Percentiles rank a stretch among this genome's conserved stretches.
Evolutionary conservation across 2,113 vertebrate species (phyloP).

Genomic region (Phalacrocorax pelagicus): DNA sequence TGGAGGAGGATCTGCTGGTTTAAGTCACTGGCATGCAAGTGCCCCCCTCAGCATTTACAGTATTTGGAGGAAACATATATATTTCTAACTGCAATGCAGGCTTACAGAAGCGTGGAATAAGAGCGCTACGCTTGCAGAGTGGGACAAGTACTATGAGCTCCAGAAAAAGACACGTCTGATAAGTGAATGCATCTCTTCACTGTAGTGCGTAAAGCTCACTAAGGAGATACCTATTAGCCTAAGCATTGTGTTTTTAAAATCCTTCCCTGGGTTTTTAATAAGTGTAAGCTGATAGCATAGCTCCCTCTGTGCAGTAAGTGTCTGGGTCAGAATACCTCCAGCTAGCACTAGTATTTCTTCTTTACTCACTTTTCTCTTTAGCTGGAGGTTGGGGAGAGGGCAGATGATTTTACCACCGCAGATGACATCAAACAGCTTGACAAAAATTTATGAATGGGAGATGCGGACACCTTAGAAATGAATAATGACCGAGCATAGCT

Average conservation of each 20-base stretch:
- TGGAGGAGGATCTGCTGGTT: background rate
- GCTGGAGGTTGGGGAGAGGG: too few relatives aligned
- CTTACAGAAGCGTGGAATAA: background rate
- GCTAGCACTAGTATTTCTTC: background rate
- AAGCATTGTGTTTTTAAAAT: background rate
- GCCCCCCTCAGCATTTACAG: background rate
- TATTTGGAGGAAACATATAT: background rate
- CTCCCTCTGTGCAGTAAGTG: background rate
- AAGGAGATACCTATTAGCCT: background rate
- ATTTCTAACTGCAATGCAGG: background rate
- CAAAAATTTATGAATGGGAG: background rate
- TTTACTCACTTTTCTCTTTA: background rate
- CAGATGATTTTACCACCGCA: background rate
- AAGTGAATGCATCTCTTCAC: background rate
- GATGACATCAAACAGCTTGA: background rate
- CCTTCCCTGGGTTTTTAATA: background rate
- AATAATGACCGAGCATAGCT: background rate
- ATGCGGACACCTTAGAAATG: background rate
- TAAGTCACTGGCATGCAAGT: background rate
- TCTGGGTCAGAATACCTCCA: background rate
- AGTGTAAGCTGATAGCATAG: background rate
- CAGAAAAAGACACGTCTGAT: background rate
- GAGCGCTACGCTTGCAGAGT: background rate
- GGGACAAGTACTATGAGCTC: background rate
- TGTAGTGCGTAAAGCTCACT: background rate